Evolutionary conservation across 2,797 vertebrate genomes (phyloP), one percentile per base, ranked within the genome.

Genomic region (Morus bassanus): DNA sequence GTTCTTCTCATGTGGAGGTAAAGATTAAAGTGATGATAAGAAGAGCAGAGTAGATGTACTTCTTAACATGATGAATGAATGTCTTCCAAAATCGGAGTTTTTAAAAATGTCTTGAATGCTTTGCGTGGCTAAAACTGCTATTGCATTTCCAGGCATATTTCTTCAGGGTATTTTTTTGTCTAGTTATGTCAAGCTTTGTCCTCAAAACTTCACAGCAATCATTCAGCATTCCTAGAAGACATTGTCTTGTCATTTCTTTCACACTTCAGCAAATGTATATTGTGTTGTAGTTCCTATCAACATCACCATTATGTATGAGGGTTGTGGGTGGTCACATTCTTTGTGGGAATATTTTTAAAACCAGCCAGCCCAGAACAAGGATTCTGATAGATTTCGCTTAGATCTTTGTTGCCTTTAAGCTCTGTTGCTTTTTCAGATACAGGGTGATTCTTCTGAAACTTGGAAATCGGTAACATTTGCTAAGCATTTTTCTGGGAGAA

Each of bases 311-410:
- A 77, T 92, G 87, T 83, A 63, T 95, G 91, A 80, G 82, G 68
- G 19, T 77, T 94, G 89, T 97, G 95, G 92, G 95, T 96, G 95
- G 95, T 89, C 93, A 85, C 85, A 75, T 92, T 95, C 89, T 72
- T 94, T 60, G 63, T 88, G 72, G 74, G 86, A 95, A 73, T 82
- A 87, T 94, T 91, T 93, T 89, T 77, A 67, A 91, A 85, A 83
- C 27, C 59, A 79, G 63, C 59, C 85, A 92, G 56, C 24, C 45
- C 78, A 56, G 69, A 63, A 51, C 59, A 85, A 83, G 64, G n/a
- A 23, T 93, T 95, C 56, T 53, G 27, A 12, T 85, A 31, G 33
- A 48, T 73, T 92, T 91, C 25, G 18, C 45, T 68, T 61, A 68
- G 54, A 13, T 56, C 37, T 91, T 93, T 91, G 70, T 90, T 79